Percentiles rank a stretch among this genome's conserved stretches.
Evolutionary conservation across 2,113 vertebrate species (phyloP).

Genomic region (Limanda limanda): DNA sequence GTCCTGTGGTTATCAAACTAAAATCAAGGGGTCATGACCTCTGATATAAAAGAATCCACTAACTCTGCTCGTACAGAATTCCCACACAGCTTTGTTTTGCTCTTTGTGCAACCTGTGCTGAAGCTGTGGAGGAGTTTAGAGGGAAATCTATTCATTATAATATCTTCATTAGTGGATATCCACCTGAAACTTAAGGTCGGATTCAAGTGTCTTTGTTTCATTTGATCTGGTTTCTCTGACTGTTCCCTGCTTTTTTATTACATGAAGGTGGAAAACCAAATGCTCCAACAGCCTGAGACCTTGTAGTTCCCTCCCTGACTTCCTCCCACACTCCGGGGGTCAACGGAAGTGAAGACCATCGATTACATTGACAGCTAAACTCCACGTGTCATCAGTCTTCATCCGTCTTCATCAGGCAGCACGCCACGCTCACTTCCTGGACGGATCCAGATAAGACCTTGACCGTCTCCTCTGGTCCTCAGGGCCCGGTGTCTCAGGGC

Average conservation of each 20-base stretch:
- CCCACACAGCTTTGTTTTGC: background rate
- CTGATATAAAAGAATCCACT: background rate
- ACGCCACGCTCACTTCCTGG: constrained; percentile 20
- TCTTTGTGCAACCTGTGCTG: no score
- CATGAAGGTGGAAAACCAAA: background rate
- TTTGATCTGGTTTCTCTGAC: no score
- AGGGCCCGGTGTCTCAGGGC: background rate
- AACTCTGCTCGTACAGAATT: background rate
- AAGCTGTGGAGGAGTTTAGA: no score
- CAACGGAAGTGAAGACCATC: constrained; percentile 25
- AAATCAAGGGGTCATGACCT: no score
- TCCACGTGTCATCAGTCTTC: constrained; percentile 31
- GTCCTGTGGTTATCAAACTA: no score
- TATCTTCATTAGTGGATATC: no score
- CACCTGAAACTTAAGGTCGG: no score
- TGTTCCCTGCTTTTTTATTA: background rate
- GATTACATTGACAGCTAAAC: constrained; percentile 32
- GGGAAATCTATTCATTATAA: no score
- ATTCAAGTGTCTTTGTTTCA: no score
- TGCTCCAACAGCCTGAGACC: background rate
- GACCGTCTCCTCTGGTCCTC: background rate
- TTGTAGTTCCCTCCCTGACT: background rate
- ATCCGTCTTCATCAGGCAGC: constrained; percentile 14
- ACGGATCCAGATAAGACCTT: constrained; percentile 35
- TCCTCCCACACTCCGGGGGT: constrained; percentile 18